A percentile compares a stretch with the other conserved stretches of the same genome.
These are phyloP conservation scores for Podarcis raffonei DNA, from an alignment of 2,113 vertebrate genomes.

Conservation along the genomic window DNA sequence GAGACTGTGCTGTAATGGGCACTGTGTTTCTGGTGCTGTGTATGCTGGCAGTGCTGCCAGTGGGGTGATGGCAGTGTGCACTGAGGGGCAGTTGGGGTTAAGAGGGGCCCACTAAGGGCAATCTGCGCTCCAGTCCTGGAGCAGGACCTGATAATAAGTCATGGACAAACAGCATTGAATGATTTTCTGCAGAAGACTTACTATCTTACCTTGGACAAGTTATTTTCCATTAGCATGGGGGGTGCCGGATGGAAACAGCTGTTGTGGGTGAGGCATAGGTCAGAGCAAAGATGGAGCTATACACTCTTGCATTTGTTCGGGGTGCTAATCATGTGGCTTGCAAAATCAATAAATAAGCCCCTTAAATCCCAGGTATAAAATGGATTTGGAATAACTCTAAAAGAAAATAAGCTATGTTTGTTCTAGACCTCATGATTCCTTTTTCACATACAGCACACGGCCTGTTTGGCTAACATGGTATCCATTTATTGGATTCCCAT, in stretches of 20 bases:
- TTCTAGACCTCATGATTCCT: not conserved
- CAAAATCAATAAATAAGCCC: not conserved
- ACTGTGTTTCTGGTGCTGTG: not conserved
- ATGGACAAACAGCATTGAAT: not conserved
- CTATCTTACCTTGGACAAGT: not conserved
- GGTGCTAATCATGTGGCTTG: not conserved
- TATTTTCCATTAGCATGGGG: not conserved
- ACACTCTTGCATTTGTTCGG: no score
- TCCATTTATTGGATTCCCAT: constrained; percentile 55
- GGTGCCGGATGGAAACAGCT: not conserved
- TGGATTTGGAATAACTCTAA: not conserved
- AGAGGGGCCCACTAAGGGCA: no score
- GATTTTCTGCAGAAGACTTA: not conserved
- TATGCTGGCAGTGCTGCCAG: not conserved
- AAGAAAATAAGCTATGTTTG: not conserved
- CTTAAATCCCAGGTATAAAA: not conserved
- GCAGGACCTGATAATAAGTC: not conserved
- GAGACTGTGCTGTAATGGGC: no score
- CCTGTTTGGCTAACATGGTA: not conserved
- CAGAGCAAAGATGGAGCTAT: not conserved
- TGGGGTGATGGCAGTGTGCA: no score
- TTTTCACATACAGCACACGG: not conserved
- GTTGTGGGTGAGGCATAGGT: not conserved
- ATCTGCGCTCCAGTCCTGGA: not conserved
- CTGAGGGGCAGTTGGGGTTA: no score